Percentiles rank a stretch among this genome's conserved stretches.
Conservation (phyloP, 2,888 invertebrate species). For the Pheosia gnoma region DNA sequence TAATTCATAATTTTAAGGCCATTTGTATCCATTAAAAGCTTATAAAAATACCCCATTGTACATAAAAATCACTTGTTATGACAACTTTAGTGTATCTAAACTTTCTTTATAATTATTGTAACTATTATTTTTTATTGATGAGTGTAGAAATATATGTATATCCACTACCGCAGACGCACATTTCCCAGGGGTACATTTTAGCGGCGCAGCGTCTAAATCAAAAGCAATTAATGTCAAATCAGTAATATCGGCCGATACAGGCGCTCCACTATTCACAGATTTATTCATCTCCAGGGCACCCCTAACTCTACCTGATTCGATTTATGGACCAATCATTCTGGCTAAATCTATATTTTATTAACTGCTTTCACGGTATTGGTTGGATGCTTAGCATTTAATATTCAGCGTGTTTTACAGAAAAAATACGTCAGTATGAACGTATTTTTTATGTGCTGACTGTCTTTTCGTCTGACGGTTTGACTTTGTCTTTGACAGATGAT, state of each 20-base stretch:
- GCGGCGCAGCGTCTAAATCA: conserved; percentile 59
- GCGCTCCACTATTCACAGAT: conserved; percentile 61
- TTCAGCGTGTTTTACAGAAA: too few relatives aligned
- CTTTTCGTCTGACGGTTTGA: too few relatives aligned
- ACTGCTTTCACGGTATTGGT: neutral
- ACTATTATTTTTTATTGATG: too few relatives aligned
- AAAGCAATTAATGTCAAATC: conserved; percentile 75
- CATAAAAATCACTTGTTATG: too few relatives aligned
- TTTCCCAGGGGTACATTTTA: conserved; percentile 56
- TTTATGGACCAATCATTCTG: conserved; percentile 41
- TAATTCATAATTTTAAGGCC: too few relatives aligned
- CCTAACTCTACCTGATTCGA: conserved; percentile 39
- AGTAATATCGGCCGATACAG: conserved; percentile 62
- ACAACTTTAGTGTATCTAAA: too few relatives aligned
- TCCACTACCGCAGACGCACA: conserved; percentile 14
- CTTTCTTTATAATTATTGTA: too few relatives aligned
- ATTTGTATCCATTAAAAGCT: too few relatives aligned
- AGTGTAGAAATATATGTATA: neutral
- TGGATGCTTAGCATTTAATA: neutral
- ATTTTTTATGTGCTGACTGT: too few relatives aligned
- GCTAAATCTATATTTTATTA: conserved; percentile 21
- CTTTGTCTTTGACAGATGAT: too few relatives aligned
- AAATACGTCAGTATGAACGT: too few relatives aligned
- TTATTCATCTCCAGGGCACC: conserved; percentile 56
- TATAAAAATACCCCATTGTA: too few relatives aligned